Conservation (phyloP, 2,888 invertebrate genomes). For the Cactoblastis cactorum region DNA sequence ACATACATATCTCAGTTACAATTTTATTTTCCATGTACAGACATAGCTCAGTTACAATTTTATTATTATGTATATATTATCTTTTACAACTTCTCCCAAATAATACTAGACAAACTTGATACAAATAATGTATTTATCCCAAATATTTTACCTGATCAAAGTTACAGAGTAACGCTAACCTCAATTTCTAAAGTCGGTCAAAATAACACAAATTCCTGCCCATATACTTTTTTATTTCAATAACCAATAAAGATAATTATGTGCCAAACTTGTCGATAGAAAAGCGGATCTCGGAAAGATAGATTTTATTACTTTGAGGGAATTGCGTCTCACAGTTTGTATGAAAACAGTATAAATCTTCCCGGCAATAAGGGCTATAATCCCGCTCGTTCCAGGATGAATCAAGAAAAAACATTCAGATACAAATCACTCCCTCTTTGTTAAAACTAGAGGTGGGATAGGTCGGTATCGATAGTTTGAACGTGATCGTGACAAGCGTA, state of each 20-base stretch:
- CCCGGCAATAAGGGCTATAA: conserved; percentile 44
- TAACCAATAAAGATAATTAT: not conserved
- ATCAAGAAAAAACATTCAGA: conserved; percentile 54
- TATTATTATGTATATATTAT: no score
- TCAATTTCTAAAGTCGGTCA: no score
- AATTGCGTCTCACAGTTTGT: conserved; percentile 4
- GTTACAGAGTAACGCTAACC: no score
- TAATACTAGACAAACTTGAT: no score
- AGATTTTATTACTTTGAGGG: conserved; percentile 3
- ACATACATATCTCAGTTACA: no score
- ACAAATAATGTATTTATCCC: no score
- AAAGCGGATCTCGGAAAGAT: not conserved
- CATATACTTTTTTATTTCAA: not conserved
- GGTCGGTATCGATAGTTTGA: conserved; percentile 20
- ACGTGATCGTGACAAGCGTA: no score
- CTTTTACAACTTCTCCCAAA: no score
- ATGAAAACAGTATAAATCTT: conserved; percentile 42
- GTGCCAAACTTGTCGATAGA: not conserved
- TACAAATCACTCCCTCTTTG: conserved; percentile 54
- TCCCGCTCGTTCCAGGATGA: conserved; percentile 33
- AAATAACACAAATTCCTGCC: not conserved
- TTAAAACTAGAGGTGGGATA: conserved; percentile 31
- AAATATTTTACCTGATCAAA: no score
- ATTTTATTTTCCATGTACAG: no score
- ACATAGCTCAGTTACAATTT: no score